Percentiles rank a stretch among this genome's conserved stretches.
Conservation (phyloP, 2,113 vertebrate genomes). For the Rynchops niger region DNA sequence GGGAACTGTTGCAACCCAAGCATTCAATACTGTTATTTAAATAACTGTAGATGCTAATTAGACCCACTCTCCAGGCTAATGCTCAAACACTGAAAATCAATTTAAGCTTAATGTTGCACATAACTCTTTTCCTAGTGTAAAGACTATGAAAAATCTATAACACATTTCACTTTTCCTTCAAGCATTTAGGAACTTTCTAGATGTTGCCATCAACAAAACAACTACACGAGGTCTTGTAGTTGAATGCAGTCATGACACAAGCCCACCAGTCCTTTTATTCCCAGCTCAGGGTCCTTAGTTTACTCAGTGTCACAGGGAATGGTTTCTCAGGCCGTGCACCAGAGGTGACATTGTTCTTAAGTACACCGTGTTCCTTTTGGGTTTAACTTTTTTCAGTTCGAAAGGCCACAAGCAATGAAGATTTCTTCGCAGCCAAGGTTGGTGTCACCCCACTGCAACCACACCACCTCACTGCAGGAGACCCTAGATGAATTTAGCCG, state of each 20-base stretch:
- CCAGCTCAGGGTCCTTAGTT: background rate
- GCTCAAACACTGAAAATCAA: constrained; percentile 15
- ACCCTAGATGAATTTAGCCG: background rate
- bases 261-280: background rate
- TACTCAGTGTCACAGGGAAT: background rate
- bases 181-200: background rate
- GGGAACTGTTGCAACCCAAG: background rate
- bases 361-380: background rate
- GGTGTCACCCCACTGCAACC: background rate
- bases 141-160: constrained; percentile 17
- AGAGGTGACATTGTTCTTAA: background rate
- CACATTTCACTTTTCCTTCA: background rate
- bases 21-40: constrained; percentile 17
- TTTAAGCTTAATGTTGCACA: constrained; percentile 34
- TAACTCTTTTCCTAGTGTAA: constrained; percentile 28
- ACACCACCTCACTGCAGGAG: background rate
- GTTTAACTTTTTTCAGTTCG: background rate
- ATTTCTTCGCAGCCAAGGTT: background rate
- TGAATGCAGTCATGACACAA: background rate
- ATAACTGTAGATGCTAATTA: constrained; percentile 4
- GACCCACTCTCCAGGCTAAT: background rate
- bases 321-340: background rate
- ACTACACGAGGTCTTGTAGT: background rate
- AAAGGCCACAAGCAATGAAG: background rate
- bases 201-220: background rate